Conservation (phyloP, 2,797 vertebrate species). For the Pseudotriccus pelzelni region DNA sequence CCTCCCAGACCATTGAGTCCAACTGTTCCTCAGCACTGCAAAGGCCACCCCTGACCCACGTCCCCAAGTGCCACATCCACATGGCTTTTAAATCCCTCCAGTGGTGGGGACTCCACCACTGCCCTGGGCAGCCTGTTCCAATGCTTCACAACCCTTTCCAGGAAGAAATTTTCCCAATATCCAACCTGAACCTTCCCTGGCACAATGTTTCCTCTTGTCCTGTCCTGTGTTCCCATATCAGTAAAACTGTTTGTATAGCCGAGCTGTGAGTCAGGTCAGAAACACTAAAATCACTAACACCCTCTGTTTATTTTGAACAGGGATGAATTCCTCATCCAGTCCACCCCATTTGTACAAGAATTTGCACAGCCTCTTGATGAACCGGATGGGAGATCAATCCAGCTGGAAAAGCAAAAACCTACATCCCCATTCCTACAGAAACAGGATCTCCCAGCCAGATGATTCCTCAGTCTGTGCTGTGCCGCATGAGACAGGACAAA, state of each 20-base stretch:
- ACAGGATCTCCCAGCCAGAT: not conserved
- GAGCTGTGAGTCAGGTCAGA: not conserved
- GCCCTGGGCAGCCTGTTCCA: not conserved
- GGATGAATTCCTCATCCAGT: not conserved
- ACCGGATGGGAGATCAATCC: not conserved
- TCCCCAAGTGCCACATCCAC: not conserved
- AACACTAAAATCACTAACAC: not conserved
- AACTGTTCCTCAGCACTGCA: not conserved
- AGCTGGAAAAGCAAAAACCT: not conserved
- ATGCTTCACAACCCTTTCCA: not conserved
- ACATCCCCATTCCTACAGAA: not conserved
- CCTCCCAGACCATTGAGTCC: not conserved
- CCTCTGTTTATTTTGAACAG: not conserved
- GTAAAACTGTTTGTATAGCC: not conserved
- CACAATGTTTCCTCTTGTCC: not conserved
- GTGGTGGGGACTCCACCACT: not conserved
- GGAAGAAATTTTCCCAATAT: not conserved
- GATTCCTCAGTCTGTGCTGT: not conserved
- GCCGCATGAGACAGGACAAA: not conserved
- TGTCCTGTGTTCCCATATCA: not conserved
- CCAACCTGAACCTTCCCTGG: not conserved
- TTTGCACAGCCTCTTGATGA: not conserved
- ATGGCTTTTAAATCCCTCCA: not conserved
- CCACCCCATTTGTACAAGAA: not conserved
- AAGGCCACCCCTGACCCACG: not conserved